Conservation (phyloP, 2,888 invertebrate genomes). For the Nomada goodeniana region DNA sequence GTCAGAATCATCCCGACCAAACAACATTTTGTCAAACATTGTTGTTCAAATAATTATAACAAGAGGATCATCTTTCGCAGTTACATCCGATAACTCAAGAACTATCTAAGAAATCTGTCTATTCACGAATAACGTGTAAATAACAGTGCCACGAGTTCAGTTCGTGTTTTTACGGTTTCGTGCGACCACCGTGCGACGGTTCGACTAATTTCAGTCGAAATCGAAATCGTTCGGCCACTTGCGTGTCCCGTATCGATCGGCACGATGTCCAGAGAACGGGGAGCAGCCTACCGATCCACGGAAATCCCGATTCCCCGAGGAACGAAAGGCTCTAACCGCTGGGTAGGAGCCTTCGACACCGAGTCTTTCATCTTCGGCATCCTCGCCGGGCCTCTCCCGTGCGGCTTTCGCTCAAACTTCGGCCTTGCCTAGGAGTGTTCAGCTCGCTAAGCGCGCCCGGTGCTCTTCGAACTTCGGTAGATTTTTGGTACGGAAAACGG, state of each 20-base stretch:
- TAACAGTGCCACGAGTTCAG: no score
- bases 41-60: no score
- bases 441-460: constrained; percentile 1
- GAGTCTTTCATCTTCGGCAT: constrained; percentile 23
- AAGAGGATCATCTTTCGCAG: no score
- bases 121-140: no score
- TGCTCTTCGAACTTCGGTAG: background rate
- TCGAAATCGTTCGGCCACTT: background rate
- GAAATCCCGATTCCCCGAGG: constrained; percentile 17
- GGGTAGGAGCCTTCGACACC: background rate
- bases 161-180: no score
- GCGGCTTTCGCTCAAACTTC: constrained; percentile 9
- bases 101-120: no score
- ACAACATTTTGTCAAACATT: no score
- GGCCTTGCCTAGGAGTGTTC: background rate
- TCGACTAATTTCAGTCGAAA: background rate
- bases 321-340: background rate
- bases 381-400: background rate
- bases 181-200: no score
- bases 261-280: background rate
- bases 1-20: no score
- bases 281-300: constrained; percentile 8
- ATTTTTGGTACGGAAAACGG: constrained; percentile 7
- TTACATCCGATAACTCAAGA: no score
- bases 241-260: background rate